Conservation (phyloP, 1,140 invertebrate genomes). For the Drosophila burlai region DNA sequence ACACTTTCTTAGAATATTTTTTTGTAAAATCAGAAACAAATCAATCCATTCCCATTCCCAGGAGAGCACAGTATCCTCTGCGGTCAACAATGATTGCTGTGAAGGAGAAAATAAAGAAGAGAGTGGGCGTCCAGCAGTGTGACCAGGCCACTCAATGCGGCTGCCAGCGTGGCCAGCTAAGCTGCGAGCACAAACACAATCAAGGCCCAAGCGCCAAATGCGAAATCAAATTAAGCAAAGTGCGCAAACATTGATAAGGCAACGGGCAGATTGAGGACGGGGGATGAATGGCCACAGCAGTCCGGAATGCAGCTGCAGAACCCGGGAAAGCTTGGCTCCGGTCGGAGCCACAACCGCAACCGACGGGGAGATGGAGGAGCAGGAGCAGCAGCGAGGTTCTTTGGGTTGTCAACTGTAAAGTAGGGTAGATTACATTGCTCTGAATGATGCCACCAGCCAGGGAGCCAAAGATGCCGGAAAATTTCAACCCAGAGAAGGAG, state of each 20-base stretch:
- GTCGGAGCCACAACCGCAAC: slow-evolving; percentile 58
- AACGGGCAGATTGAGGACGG: slow-evolving; percentile 27
- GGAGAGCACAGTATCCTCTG: not conserved
- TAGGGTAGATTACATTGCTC: slow-evolving; percentile 79
- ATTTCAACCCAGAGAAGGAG: slow-evolving; percentile 13
- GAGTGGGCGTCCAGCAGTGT: slow-evolving; percentile 11
- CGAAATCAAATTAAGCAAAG: slow-evolving; percentile 80
- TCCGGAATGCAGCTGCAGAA: slow-evolving; percentile 12
- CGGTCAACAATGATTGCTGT: not conserved
- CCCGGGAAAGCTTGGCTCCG: slow-evolving; percentile 2
- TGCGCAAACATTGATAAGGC: slow-evolving; percentile 68
- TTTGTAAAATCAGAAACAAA: not conserved
- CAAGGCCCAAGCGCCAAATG: slow-evolving; percentile 42
- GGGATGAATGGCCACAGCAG: slow-evolving; percentile 7
- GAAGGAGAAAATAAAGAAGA: not conserved
- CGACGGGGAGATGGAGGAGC: slow-evolving; percentile 38
- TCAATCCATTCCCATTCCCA: no score
- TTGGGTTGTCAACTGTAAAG: slow-evolving; percentile 78
- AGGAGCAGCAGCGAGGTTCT: slow-evolving; percentile 23
- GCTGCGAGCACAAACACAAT: slow-evolving; percentile 27
- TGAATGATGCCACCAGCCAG: slow-evolving; percentile 47
- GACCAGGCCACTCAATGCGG: slow-evolving; percentile 25
- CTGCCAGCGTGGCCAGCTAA: slow-evolving; percentile 16
- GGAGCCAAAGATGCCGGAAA: slow-evolving; percentile 55
- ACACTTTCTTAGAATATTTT: not conserved